phyloP scores from a whole-genome alignment of 2,113 vertebrate genomes.

The Cygnus atratus region DNA sequence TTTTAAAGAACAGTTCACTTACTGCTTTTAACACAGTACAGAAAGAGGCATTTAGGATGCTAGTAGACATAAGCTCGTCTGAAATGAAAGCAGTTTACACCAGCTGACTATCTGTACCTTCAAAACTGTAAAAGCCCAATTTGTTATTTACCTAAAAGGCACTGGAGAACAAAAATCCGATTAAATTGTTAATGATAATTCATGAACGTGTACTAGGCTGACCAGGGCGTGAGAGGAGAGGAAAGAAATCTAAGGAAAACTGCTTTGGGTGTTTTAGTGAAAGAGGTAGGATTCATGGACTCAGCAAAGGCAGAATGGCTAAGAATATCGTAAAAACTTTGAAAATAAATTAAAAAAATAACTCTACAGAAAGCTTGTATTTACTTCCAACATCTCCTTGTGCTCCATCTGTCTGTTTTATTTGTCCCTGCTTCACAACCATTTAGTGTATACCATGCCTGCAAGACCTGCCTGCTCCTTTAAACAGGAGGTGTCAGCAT shows the following conservation, averaged over 20 bases:
- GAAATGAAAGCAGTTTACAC: neutral
- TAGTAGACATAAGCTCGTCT: neutral
- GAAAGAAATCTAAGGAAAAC: neutral
- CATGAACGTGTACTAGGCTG: neutral
- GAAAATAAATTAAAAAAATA: neutral
- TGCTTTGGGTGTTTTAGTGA: neutral
- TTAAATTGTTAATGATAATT: neutral
- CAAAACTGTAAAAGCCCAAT: neutral
- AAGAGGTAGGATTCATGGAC: neutral
- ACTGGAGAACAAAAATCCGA: neutral
- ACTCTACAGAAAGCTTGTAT: neutral
- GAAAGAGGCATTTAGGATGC: neutral
- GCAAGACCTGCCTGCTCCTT: neutral
- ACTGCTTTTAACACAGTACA: neutral
- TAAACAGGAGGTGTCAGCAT: neutral
- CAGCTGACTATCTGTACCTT: neutral
- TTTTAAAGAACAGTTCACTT: neutral
- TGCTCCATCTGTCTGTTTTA: neutral
- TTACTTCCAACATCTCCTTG: neutral
- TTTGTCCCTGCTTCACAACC: neutral
- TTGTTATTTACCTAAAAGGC: neutral
- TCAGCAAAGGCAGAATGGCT: neutral
- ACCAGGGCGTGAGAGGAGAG: neutral
- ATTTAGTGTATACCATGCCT: neutral
- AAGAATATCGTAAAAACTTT: neutral